Evolutionary conservation across 2,797 vertebrate species (phyloP).

Genomic region (Chloroceryle inda): DNA sequence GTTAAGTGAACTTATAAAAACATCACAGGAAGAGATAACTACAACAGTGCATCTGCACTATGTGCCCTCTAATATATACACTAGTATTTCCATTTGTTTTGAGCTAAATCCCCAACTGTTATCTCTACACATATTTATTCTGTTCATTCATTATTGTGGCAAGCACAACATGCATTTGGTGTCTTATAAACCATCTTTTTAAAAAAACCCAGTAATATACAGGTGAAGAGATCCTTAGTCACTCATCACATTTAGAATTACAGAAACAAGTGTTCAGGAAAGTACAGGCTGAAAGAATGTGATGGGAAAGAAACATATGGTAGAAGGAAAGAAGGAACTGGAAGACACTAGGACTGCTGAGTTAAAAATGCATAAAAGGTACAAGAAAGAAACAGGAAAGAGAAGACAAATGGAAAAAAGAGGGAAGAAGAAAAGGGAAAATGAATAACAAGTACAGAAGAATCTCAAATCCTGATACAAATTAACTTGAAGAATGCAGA

Average conservation of each 20-base stretch:
- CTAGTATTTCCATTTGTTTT: background rate
- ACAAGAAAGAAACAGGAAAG: background rate
- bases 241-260: background rate
- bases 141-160: background rate
- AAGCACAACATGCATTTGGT: background rate
- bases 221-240: background rate
- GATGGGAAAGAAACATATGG: background rate
- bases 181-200: background rate
- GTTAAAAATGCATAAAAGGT: background rate
- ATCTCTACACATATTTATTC: background rate
- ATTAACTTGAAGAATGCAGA: background rate
- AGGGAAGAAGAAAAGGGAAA: no score
- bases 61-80: background rate
- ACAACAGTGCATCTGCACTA: background rate
- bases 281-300: background rate
- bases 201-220: background rate
- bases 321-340: background rate
- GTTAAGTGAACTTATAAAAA: constrained; percentile 22
- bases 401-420: background rate
- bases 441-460: background rate
- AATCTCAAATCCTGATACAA: background rate
- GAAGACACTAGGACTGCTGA: background rate
- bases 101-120: background rate
- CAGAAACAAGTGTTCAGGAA: background rate
- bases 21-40: background rate